phyloP scores from a whole-genome alignment of 2,797 vertebrate genomes.

The Hippoglossus hippoglossus region DNA sequence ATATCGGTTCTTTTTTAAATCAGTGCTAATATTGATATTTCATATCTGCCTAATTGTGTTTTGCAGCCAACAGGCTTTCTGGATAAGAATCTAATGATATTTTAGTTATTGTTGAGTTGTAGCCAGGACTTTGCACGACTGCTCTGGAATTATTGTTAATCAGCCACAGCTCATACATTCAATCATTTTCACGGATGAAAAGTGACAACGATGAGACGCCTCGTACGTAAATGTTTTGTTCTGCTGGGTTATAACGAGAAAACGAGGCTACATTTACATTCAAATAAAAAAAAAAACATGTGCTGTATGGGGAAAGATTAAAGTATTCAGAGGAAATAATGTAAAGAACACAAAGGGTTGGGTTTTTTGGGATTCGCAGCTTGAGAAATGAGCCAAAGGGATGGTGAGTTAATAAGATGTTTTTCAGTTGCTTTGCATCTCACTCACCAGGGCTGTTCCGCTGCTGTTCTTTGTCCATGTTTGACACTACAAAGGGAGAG shows the following conservation, averaged over 20 bases:
- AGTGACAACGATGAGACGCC: neutral
- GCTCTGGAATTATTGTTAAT: neutral
- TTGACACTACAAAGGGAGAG: slow-evolving; percentile 77
- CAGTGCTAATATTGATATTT: neutral
- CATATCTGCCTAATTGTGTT: neutral
- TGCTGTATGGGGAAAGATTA: slow-evolving; percentile 13
- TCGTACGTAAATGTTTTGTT: neutral
- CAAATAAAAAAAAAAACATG: slow-evolving; percentile 1
- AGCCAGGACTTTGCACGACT: neutral
- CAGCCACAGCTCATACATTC: neutral
- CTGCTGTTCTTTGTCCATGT: slow-evolving; percentile 77
- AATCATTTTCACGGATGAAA: neutral
- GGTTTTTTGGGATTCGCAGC: slow-evolving; percentile 36
- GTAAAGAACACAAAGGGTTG: slow-evolving; percentile 32
- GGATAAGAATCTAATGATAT: neutral
- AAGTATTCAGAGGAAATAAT: slow-evolving; percentile 28
- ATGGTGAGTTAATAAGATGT: slow-evolving; percentile 65
- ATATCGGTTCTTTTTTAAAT: neutral
- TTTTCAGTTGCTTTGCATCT: slow-evolving; percentile 62
- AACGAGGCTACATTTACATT: slow-evolving; percentile 15
- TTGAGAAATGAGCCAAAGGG: slow-evolving; percentile 44
- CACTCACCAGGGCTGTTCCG: slow-evolving; percentile 75
- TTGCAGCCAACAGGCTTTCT: neutral
- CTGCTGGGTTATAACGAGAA: neutral
- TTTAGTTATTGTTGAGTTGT: neutral